phyloP scores from a whole-genome alignment of 2,888 invertebrate species.

The Spodoptera littoralis region DNA sequence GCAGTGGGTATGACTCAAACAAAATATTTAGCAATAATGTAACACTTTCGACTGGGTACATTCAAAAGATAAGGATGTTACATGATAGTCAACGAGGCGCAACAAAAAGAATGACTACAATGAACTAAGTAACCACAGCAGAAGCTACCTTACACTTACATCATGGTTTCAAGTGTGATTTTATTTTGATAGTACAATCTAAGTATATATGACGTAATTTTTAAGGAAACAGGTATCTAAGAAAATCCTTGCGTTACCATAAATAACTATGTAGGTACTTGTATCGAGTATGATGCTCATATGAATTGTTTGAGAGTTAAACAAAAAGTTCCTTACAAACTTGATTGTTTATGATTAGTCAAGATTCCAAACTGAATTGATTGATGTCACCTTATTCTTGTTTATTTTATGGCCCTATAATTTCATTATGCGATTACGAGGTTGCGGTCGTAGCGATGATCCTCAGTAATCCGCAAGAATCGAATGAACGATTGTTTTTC shows the following conservation, averaged over 20 bases:
- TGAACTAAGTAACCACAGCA: conserved; percentile 54
- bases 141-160: conserved; percentile 64
- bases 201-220: conserved; percentile 50
- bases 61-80: conserved; percentile 71
- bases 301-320: background rate
- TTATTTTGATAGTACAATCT: conserved; percentile 26
- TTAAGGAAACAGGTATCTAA: conserved; percentile 25
- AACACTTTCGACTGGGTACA: conserved; percentile 74
- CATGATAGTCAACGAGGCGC: conserved; percentile 77
- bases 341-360: too few species aligned
- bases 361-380: conserved; percentile 17
- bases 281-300: background rate
- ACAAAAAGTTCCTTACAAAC: background rate
- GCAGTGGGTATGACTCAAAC: conserved; percentile 49
- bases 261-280: conserved; percentile 11
- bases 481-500: too few species aligned
- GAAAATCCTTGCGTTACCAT: background rate
- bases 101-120: conserved; percentile 64
- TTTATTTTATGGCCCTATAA: background rate
- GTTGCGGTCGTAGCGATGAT: too few species aligned
- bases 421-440: too few species aligned
- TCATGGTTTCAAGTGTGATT: conserved; percentile 69
- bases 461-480: too few species aligned
- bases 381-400: conserved; percentile 6
- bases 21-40: conserved; percentile 70